Conservation (phyloP, 2,888 invertebrate species). For the Hydrotaea cyrtoneurina region DNA sequence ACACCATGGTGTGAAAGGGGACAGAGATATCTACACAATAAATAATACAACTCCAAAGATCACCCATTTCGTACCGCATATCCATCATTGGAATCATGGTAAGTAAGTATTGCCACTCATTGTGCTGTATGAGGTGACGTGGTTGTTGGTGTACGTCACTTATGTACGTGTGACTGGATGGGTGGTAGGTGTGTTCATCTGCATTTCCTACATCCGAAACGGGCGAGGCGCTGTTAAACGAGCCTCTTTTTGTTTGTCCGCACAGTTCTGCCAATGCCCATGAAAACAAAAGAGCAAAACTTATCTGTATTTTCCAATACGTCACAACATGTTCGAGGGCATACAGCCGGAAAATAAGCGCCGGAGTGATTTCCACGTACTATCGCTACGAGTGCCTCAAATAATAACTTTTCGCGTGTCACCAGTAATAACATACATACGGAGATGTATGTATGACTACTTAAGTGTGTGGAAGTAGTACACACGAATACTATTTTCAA, state of each 20-base stretch:
- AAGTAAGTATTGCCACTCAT: neutral
- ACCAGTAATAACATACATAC: neutral
- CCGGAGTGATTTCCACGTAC: too few species aligned
- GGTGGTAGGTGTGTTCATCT: neutral
- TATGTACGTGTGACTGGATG: neutral
- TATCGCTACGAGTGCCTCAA: neutral
- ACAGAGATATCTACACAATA: too few species aligned
- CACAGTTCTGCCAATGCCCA: neutral
- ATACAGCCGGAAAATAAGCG: neutral
- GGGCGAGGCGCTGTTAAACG: neutral
- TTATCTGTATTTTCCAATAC: neutral
- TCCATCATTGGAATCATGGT: neutral
- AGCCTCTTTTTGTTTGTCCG: slow-evolving; percentile 15
- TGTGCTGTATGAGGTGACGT: neutral
- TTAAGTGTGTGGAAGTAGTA: neutral
- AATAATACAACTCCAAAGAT: too few species aligned
- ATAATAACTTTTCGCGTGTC: slow-evolving; percentile 5
- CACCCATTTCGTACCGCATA: neutral
- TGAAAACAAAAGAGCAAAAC: neutral
- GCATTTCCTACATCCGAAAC: neutral
- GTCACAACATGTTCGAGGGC: neutral
- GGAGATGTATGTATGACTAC: neutral
- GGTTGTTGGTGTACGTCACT: neutral
- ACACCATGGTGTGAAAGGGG: too few species aligned
- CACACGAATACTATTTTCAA: neutral